These are phyloP conservation scores for Pocillopora damicornis DNA, from an alignment of 64 coral and sea anemone genomes.

Conservation along the genomic window DNA sequence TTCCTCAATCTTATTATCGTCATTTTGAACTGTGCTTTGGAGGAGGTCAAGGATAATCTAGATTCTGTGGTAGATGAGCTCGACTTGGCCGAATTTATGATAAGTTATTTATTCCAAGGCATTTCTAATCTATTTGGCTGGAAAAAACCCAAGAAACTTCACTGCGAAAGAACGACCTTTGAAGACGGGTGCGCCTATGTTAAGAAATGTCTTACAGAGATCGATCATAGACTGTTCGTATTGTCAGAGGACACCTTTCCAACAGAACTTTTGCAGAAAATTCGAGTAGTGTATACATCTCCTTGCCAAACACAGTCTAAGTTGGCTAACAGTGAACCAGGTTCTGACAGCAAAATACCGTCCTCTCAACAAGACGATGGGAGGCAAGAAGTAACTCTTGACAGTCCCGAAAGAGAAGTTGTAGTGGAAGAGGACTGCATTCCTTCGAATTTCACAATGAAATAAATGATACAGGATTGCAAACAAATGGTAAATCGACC, in stretches of 20 bases:
- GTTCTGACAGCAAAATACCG: too few relatives aligned
- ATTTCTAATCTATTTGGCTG: slow-evolving; percentile 8
- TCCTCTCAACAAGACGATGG: too few relatives aligned
- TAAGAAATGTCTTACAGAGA: background rate
- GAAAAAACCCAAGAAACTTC: background rate
- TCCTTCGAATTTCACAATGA: background rate
- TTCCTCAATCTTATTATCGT: slow-evolving; percentile 44
- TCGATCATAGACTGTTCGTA: background rate
- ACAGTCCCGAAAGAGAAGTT: too few relatives aligned
- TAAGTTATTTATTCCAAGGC: slow-evolving; percentile 4
- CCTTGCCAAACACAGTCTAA: too few relatives aligned
- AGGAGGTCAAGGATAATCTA: slow-evolving; percentile 33
- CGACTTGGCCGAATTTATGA: slow-evolving; percentile 48
- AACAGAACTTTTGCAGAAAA: too few relatives aligned
- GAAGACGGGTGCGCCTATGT: background rate
- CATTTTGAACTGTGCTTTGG: slow-evolving; percentile 33
- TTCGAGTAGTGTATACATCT: too few relatives aligned
- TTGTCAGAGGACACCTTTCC: background rate
- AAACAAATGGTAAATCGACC: too few relatives aligned
- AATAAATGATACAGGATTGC: background rate
- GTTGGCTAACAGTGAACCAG: too few relatives aligned
- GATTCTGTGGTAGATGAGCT: slow-evolving; percentile 23
- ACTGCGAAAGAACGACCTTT: background rate
- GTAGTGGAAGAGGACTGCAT: background rate
- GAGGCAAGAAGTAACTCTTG: too few relatives aligned